Percentiles rank a stretch among this genome's conserved stretches.
Evolutionary conservation across 1,140 invertebrate species (phyloP).

Genomic region (Heterodera schachtii): DNA sequence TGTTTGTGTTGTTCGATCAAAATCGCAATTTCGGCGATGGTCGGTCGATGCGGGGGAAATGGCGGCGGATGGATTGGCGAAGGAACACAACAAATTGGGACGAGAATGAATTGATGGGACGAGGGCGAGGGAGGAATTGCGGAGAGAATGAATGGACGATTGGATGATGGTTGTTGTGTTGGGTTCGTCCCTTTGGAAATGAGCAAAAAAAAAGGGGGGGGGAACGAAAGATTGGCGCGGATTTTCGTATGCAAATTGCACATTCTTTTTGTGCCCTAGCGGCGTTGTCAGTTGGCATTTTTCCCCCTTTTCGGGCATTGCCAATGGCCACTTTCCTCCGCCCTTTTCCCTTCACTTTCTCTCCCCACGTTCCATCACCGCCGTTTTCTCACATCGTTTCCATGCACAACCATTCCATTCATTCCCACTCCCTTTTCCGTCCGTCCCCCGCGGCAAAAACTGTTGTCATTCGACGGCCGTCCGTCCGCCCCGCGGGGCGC

Average conservation of each 20-base stretch:
- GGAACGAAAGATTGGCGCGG: too few species aligned
- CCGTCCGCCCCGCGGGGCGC: too few species aligned
- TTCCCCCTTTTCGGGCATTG: too few species aligned
- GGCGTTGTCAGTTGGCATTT: too few species aligned
- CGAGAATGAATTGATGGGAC: neutral
- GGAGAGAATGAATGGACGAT: too few species aligned
- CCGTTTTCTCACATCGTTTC: neutral
- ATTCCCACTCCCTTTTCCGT: neutral
- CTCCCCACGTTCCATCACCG: neutral
- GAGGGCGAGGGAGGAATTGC: neutral
- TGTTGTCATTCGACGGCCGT: too few species aligned
- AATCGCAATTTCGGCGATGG: neutral
- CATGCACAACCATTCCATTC: neutral
- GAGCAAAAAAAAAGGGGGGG: too few species aligned
- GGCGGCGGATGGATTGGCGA: neutral
- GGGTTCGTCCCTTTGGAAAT: too few species aligned
- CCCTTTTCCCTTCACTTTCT: neutral
- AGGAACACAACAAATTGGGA: neutral
- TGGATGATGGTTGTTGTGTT: too few species aligned
- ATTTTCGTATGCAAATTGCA: too few species aligned
- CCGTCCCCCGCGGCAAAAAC: neutral
- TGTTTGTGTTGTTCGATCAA: slow-evolving; percentile 9
- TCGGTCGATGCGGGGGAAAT: neutral
- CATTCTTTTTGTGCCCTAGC: too few species aligned
- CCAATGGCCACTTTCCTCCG: neutral